A percentile compares a stretch with the other conserved stretches of the same genome.
phyloP scores from a whole-genome alignment of 2,113 vertebrate genomes.

The Telmatochromis sp. region DNA sequence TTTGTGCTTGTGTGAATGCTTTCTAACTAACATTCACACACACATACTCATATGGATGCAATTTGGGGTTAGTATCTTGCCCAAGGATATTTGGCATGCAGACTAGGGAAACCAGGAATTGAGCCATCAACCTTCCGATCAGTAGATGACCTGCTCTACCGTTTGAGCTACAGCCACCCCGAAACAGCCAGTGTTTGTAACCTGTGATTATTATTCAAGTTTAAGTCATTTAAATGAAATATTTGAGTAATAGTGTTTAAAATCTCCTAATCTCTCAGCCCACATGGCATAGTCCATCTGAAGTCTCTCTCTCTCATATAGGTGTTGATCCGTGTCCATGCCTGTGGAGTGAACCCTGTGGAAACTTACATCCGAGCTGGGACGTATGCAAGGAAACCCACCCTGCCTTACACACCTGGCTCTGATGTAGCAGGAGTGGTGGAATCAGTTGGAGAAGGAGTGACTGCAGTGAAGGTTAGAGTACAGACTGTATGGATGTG shows the following conservation, averaged over 20 bases:
- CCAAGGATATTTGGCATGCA: neutral
- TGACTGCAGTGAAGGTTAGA: conserved; percentile 77
- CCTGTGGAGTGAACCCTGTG: conserved; percentile 90
- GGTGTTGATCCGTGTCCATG: conserved; percentile 85
- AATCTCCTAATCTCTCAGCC: neutral
- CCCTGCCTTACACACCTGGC: conserved; percentile 84
- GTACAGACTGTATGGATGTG: neutral
- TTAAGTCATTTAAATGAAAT: accelerated
- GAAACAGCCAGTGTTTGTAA: neutral
- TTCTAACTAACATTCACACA: neutral
- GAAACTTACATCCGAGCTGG: conserved; percentile 90
- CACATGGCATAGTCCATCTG: neutral
- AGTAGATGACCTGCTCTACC: neutral
- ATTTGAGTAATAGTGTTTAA: neutral
- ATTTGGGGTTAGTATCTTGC: neutral
- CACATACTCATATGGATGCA: accelerated
- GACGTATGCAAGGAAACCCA: conserved; percentile 60
- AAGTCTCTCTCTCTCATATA: conserved; percentile 26
- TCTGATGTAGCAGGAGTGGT: conserved; percentile 80
- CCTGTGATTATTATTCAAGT: neutral
- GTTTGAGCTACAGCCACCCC: neutral
- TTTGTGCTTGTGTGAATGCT: neutral
- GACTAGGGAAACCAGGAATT: neutral
- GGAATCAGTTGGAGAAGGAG: conserved; percentile 73
- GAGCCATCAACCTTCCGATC: accelerated